These are phyloP conservation scores for Drosophila lini DNA, from an alignment of 1,140 invertebrate species.

Conservation along the genomic window DNA sequence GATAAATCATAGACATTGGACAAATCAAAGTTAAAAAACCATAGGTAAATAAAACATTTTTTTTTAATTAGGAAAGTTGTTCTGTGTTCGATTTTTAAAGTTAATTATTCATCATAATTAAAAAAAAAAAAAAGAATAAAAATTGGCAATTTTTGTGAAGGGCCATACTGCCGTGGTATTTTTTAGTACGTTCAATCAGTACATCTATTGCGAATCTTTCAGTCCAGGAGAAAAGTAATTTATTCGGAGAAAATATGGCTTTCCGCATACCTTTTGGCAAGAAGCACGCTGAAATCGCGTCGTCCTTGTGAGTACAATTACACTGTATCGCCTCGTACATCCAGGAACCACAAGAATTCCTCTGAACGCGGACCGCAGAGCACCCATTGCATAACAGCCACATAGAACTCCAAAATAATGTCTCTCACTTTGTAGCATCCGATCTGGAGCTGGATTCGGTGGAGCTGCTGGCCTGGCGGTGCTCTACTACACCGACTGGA, in stretches of 20 bases:
- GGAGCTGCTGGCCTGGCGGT: slow-evolving; percentile 85
- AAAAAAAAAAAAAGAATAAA: too few species aligned
- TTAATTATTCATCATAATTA: too few species aligned
- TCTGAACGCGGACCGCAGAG: not conserved
- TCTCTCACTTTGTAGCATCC: slow-evolving; percentile 85
- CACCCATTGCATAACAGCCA: slow-evolving; percentile 64
- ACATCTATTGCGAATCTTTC: slow-evolving; percentile 15
- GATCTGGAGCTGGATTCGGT: slow-evolving; percentile 87
- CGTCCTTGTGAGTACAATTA: slow-evolving; percentile 86
- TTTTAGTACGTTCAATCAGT: slow-evolving; percentile 26
- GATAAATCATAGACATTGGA: too few species aligned
- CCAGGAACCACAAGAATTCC: not conserved
- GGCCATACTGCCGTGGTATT: slow-evolving; percentile 17
- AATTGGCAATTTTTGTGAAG: too few species aligned
- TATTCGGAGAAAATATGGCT: slow-evolving; percentile 55
- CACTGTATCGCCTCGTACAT: not conserved
- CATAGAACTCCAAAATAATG: slow-evolving; percentile 7
- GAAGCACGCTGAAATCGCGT: slow-evolving; percentile 79
- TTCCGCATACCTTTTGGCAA: slow-evolving; percentile 80
- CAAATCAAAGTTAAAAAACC: too few species aligned
- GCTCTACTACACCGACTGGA: slow-evolving; percentile 92
- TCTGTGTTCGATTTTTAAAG: too few species aligned
- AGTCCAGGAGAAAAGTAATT: slow-evolving; percentile 35
- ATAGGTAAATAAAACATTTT: too few species aligned
- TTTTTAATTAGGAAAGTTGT: too few species aligned